Base-by-base conservation (phyloP, 2,888 invertebrate genomes). In the Tholera decimalis region DNA sequence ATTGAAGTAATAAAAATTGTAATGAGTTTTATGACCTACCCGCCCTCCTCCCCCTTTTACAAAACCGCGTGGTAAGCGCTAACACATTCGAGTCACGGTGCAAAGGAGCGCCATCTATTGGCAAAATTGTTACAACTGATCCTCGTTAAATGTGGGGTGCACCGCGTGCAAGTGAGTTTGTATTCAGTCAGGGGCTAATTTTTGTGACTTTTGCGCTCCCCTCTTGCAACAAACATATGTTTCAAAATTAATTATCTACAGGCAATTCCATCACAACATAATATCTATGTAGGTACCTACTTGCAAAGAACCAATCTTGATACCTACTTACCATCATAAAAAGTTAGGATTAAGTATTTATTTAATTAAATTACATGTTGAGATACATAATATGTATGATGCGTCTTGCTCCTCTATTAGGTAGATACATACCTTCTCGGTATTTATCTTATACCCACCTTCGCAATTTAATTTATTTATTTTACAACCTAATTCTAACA, bases 171-270 rank as follows among this genome's bases (percentile, higher is more conserved):
- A 51, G 20, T 50, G 28, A 50, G 50, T 50, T 33, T 37, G 11
- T 4, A n/a, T 28, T 18, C 35, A 28, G 6, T 18, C 35, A 28
- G 6, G 65, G 28, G 22, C 7, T 35, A 5, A 43, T 18, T 28
- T 22, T 49, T 64, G 63, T 28, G 18, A 44, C 39, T 50, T 33
- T 15, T 33, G 22, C 18, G 15, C 22, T 64, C 63, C 49, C 63
- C 35, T 63, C 20, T 1, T 9, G 18, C 7, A 18, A n/a, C 26
- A 26, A 7, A 9, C 11, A 50, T 26, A 28, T 30, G n/a, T 24
- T 47, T 28, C 3, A 13, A 35, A 50, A 35, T 28, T 20, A n/a
- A 35, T 35, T 20, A 13, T 2, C 2, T 26, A 18, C n/a, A n/a
- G 33, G 20, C 13, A 9, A 18, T 44, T 24, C 24, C 15, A 24